Evolutionary conservation across 2,113 vertebrate species (phyloP).

Genomic region (Tor tambroides): DNA sequence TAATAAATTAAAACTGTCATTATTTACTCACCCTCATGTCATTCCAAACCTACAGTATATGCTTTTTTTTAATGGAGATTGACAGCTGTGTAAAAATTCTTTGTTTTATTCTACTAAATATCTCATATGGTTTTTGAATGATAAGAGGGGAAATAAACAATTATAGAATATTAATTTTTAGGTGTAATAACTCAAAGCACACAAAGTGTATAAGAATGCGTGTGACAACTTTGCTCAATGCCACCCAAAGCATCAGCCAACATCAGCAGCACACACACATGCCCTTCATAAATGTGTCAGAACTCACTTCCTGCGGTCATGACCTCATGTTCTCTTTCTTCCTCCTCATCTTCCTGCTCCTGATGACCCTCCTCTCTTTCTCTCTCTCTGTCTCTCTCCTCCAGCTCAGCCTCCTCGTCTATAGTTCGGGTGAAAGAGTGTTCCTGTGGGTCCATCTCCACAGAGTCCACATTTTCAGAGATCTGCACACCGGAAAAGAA

Average conservation of each 20-base stretch:
- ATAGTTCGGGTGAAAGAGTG: slow-evolving; percentile 95
- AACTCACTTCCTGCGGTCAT: slow-evolving; percentile 98
- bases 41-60: neutral
- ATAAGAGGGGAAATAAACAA: neutral
- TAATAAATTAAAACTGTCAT: neutral
- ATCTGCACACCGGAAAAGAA: slow-evolving; percentile 73
- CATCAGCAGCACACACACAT: neutral
- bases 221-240: neutral
- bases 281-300: neutral
- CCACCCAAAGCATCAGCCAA: slow-evolving; percentile 14
- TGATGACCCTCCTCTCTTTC: slow-evolving; percentile 86
- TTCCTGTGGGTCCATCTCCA: slow-evolving; percentile 91
- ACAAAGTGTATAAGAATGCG: neutral
- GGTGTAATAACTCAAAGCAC: neutral
- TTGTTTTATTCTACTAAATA: neutral
- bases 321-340: slow-evolving; percentile 95
- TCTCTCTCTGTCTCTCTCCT: slow-evolving; percentile 91
- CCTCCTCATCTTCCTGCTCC: slow-evolving; percentile 93
- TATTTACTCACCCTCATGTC: neutral
- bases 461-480: slow-evolving; percentile 91
- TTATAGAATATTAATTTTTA: neutral
- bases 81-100: neutral
- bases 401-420: slow-evolving; percentile 95
- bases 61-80: neutral
- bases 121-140: neutral